phyloP scores from a whole-genome alignment of 2,113 vertebrate genomes.

The Actenoides hombroni region DNA sequence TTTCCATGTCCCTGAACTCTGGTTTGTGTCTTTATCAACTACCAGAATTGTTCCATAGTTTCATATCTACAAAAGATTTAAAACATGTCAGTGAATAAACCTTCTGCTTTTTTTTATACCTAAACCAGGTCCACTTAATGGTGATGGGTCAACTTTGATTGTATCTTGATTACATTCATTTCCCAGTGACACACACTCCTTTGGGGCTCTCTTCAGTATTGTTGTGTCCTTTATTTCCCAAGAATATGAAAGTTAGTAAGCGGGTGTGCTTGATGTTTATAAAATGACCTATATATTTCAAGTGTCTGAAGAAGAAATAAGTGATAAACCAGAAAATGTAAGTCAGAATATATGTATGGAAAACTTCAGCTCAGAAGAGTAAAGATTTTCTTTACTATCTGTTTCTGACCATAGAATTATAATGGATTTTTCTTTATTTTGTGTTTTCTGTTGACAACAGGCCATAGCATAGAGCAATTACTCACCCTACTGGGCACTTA shows the following conservation, averaged over 20 bases:
- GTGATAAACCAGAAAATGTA: not conserved
- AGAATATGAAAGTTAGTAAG: not conserved
- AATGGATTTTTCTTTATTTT: not conserved
- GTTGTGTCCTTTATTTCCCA: not conserved
- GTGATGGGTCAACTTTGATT: not conserved
- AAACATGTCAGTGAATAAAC: not conserved
- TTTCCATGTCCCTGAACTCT: not conserved
- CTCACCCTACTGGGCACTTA: conserved; percentile 37
- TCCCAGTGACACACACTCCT: not conserved
- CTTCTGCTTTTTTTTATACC: not conserved
- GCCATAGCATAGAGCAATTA: conserved; percentile 34
- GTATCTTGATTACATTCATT: not conserved
- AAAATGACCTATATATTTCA: not conserved
- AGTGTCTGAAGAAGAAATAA: not conserved
- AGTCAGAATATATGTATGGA: not conserved
- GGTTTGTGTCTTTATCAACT: not conserved
- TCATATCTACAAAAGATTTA: not conserved
- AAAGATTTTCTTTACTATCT: not conserved
- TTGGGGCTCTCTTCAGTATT: not conserved
- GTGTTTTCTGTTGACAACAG: not conserved
- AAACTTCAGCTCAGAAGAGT: not conserved
- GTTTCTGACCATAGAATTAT: not conserved
- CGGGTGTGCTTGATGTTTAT: not conserved
- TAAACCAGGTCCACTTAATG: not conserved
- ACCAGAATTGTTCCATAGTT: not conserved